phyloP scores from a whole-genome alignment of 2,113 vertebrate species.

The Poeciliopsis turrubarensis region DNA sequence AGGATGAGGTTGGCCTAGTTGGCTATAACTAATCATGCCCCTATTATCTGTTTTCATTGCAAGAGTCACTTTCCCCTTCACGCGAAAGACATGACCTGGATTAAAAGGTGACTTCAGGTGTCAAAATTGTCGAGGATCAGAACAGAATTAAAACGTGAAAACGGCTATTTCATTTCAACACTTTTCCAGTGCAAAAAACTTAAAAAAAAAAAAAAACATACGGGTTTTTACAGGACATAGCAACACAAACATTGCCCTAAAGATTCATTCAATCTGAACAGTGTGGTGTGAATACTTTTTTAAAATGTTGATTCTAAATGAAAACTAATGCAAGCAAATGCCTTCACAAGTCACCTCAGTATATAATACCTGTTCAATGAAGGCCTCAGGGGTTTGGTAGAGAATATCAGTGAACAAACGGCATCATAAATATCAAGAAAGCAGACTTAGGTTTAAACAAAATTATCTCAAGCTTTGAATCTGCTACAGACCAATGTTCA shows the following conservation, averaged over 20 bases:
- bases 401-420: neutral
- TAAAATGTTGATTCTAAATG: too few species aligned
- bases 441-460: neutral
- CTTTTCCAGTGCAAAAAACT: too few species aligned
- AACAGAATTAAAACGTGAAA: constrained; percentile 1
- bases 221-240: too few species aligned
- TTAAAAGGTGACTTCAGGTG: constrained; percentile 1
- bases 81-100: constrained; percentile 14
- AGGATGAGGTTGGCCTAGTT: constrained; percentile 33
- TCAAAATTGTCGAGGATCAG: neutral
- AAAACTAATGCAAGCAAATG: too few species aligned
- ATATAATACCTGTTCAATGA: neutral
- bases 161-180: neutral
- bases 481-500: neutral
- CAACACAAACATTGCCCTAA: too few species aligned
- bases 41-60: constrained; percentile 8
- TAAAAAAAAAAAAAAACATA: too few species aligned
- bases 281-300: too few species aligned
- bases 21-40: constrained; percentile 1
- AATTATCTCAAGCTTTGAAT: too few species aligned
- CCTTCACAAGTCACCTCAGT: neutral
- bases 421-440: neutral
- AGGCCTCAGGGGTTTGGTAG: neutral
- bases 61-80: constrained; percentile 12
- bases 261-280: too few species aligned